Base-by-base conservation (phyloP, 92 coral and sea anemone genomes). In the Metridium senile region DNA sequence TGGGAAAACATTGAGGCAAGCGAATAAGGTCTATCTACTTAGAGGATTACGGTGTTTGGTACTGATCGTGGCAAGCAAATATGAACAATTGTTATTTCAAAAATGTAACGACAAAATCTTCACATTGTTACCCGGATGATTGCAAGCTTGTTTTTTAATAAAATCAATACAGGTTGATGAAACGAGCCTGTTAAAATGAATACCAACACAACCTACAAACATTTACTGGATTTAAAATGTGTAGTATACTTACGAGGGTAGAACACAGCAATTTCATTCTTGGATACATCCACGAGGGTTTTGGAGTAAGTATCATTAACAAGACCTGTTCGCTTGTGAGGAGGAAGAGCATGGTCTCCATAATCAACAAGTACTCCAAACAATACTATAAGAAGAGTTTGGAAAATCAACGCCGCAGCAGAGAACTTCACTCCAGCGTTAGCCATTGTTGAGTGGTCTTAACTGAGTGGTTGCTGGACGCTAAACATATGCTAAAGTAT, bases 361-460 rank as follows among this genome's bases (percentile, higher is more conserved):
- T 93, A 93, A 26, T 88, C 91, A 19, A 83, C 88, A 22, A 93
- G 62, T 9, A 83, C 93, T 0, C 89, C 84, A 65, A 85, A 93
- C 28, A 93, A 53, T 18, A 90, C 68, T 13, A 93, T 78, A 3
- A 93, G 69, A 22, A 72, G 28, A 21, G 89, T 64, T 67, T 93
- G 98, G 68, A 88, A 79, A 39, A 83, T 20, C 13, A 81, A 54
- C 2, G 80, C 78, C 0, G 68, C 51, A 26, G 84, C 45, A 35
- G 90, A 82, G 71, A 93, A 91, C 59, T 88, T 93, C 59, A 83
- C 72, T 1, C 25, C 59, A 9, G 25, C 59, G 9, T 54, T 19
- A 9, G 25, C 59, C 59, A 54, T 54, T 16, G 59, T 21, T 54
- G 59, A 39, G 49, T 6, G 49, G 8, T 6, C 8, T 39, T 39